Conservation (phyloP, 2,113 vertebrate species). For the Notarius quadriscutis region DNA sequence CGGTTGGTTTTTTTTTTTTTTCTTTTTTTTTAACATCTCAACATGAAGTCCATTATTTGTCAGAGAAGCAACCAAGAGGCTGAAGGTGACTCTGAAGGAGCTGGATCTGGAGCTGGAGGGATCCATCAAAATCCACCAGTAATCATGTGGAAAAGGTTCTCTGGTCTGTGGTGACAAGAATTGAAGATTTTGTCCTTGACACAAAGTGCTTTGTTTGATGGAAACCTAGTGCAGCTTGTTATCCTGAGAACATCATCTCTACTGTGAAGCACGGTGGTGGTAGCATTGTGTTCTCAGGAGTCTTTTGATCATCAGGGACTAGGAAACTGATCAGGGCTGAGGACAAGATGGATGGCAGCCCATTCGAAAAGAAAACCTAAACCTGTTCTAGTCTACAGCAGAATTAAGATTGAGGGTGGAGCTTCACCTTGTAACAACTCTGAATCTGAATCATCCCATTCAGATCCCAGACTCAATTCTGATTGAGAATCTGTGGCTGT, state of each 20-base stretch:
- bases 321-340: not conserved
- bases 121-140: not conserved
- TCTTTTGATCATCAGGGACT: not conserved
- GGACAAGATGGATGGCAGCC: not conserved
- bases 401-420: not conserved
- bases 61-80: not conserved
- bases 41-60: not conserved
- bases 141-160: not conserved
- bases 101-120: too few species aligned
- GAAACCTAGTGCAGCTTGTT: not conserved
- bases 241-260: not conserved
- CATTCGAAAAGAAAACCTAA: not conserved
- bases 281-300: not conserved
- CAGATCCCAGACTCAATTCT: not conserved
- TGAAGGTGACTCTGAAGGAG: not conserved
- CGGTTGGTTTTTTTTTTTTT: too few species aligned
- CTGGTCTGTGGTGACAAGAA: not conserved
- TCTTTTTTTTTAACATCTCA: not conserved
- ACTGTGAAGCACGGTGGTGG: not conserved
- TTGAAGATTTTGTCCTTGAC: not conserved
- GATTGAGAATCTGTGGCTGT: not conserved
- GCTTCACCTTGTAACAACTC: not conserved
- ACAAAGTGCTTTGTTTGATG: not conserved
- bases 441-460: not conserved
- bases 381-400: not conserved